Evolutionary conservation across 2,888 invertebrate genomes (phyloP), one percentile per base, ranked within the genome.

Genomic region (Agrilus cyanescens): DNA sequence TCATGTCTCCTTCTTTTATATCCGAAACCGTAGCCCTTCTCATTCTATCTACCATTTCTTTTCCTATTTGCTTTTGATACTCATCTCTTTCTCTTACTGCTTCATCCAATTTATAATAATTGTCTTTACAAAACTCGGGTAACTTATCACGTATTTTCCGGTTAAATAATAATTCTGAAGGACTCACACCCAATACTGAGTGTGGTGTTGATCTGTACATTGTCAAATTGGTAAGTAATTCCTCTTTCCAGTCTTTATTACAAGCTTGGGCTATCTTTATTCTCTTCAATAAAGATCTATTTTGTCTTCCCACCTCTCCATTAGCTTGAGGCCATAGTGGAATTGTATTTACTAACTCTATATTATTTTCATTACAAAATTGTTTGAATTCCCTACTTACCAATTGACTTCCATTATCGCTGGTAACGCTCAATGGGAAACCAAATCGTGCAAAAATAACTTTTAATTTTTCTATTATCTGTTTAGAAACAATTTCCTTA

Each of bases 151-250:
- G 35, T 37, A 53, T 50, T 14, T 45, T 43, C 20, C 49, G 20
- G 1, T 42, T 37, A 39, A 51, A 53, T 32, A 53, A 41, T 37
- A 51, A 36, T 47, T 56, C 52, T 7, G 51, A 35, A 20, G 56
- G 56, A 5, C 55, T 45, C 41, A 49, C 51, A 6, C 49, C 46
- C 25, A 57, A 57, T 20, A 44, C 47, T n/a, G 55, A 46, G 42
- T 58, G 57, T 13, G 54, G 55, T 29, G 58, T 52, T 25, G 45
- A 40, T 18, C 49, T 50, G 34, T 51, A 51, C 52, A 51, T 53
- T 14, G 46, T 42, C 15, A 50, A 18, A 39, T 46, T 52, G 38
- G 50, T 41, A 8, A 46, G 31, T 45, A 54, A 39, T 30, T 53
- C 50, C 3, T 39, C 37, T 38, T 45, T 48, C 52, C 50, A 56